Percentiles rank a stretch among this genome's conserved stretches.
These are phyloP conservation scores for Antennarius striatus DNA, from an alignment of 2,113 vertebrate species.

Conservation along the genomic window DNA sequence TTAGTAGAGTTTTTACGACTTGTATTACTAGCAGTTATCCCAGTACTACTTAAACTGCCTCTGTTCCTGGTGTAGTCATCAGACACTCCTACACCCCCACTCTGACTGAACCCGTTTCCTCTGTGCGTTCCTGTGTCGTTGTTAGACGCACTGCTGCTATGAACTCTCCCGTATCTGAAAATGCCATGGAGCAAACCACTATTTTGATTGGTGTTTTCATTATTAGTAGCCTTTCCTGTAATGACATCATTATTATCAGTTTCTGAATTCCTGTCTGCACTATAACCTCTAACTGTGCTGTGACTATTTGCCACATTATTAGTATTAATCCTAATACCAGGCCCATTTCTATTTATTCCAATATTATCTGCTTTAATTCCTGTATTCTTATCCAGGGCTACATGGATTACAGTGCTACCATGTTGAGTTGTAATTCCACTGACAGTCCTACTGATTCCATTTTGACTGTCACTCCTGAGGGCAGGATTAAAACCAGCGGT, in stretches of 20 bases:
- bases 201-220: slow-evolving; percentile 23
- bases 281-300: slow-evolving; percentile 19
- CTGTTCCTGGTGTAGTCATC: slow-evolving; percentile 22
- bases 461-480: slow-evolving; percentile 28
- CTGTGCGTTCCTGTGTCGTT: slow-evolving; percentile 21
- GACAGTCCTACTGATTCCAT: slow-evolving; percentile 41
- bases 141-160: slow-evolving; percentile 28
- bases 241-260: slow-evolving; percentile 55
- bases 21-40: slow-evolving; percentile 13
- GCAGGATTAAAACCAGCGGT: slow-evolving; percentile 48
- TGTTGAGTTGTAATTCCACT: slow-evolving; percentile 46
- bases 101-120: slow-evolving; percentile 36
- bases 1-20: slow-evolving; percentile 23
- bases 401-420: slow-evolving; percentile 29
- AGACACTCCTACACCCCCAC: slow-evolving; percentile 10
- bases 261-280: slow-evolving; percentile 29
- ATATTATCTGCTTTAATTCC: slow-evolving; percentile 35
- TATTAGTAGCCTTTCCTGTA: slow-evolving; percentile 31
- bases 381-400: slow-evolving; percentile 23
- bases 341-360: slow-evolving; percentile 33
- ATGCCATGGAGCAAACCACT: slow-evolving; percentile 9
- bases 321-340: slow-evolving; percentile 12
- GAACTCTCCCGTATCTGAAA: too few relatives aligned
- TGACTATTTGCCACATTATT: slow-evolving; percentile 28
- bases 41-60: background rate